These are phyloP conservation scores for Bagarius yarrelli DNA, from an alignment of 2,113 vertebrate species.

Conservation along the genomic window DNA sequence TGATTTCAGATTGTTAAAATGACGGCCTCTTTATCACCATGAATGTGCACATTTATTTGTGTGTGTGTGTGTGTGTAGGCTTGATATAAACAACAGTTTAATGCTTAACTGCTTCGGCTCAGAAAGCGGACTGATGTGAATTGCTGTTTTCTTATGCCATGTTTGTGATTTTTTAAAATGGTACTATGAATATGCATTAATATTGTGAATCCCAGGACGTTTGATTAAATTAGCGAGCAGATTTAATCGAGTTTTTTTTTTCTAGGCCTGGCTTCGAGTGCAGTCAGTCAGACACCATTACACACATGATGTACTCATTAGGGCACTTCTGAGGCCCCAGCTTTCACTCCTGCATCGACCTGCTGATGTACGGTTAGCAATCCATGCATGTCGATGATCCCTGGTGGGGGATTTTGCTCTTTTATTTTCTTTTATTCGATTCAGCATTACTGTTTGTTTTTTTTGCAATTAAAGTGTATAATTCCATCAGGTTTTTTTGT, in stretches of 20 bases:
- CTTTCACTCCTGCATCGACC: slow-evolving; percentile 32
- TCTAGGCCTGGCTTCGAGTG: slow-evolving; percentile 16
- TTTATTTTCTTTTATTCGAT: too few species aligned
- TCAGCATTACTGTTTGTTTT: too few species aligned
- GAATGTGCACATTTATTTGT: background rate
- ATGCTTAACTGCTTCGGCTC: background rate
- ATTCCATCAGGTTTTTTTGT: too few species aligned
- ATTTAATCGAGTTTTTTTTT: slow-evolving; percentile 17
- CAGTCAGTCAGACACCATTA: slow-evolving; percentile 29
- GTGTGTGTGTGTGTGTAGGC: background rate
- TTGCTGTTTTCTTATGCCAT: background rate
- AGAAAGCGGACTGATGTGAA: background rate
- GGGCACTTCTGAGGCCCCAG: background rate
- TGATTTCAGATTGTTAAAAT: background rate
- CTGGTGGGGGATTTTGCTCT: too few species aligned
- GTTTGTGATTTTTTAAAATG: background rate
- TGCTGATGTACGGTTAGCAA: slow-evolving; percentile 26
- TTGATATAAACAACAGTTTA: background rate
- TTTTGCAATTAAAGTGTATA: too few species aligned
- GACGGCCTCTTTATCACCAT: background rate
- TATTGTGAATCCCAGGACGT: slow-evolving; percentile 17
- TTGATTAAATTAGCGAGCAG: slow-evolving; percentile 16
- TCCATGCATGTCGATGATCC: slow-evolving; percentile 19
- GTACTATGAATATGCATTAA: slow-evolving; percentile 33
- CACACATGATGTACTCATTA: slow-evolving; percentile 41